Base-by-base conservation (phyloP, 2,888 invertebrate species). In the Chouioia cunea region DNA sequence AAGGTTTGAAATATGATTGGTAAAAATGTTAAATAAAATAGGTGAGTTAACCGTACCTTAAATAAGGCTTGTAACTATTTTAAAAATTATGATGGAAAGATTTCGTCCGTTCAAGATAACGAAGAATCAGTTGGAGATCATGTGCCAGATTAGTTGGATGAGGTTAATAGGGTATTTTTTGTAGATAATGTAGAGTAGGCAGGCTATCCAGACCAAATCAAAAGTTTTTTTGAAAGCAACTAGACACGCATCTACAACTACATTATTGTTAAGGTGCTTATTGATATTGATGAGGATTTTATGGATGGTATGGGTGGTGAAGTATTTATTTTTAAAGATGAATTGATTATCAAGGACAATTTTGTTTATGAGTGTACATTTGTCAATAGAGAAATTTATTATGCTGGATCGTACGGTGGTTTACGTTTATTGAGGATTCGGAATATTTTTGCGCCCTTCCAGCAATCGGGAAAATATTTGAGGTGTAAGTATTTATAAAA, bases 311-410 rank as follows among this genome's bases (percentile, higher is more conserved):
- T 77, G 76, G 0, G 63, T 65, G 0, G 75, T 76, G 0, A 76
- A 75, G n/a, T 72, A 74, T 0, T 65, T 20, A 1, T 54, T 46
- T 43, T 67, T 59, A 53, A 75, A 74, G 0, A 76, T 76, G 16
- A 76, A 77, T 73, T 78, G 76, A 10, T 53, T 59, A 10, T 74
- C 60, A 6, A 70, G 69, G 0, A 77, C 72, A 0, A 56, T 8
- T 10, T 64, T 44, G 12, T 64, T 64, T 3, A 68, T 56, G 0
- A 70, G 60, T 0, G 62, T 23, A 2, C n/a, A 2, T 16, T 20
- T 44, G 18, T 53, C 54, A 10, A 58, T 23, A 0, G 18, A 2
- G 4, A 23, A 6, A 12, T 73, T 71, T 3, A 78, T 69, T 1
- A 74, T 43, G 73, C 0, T 10, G 70, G 64, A 2, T 74, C 57